A percentile compares a stretch with the other conserved stretches of the same genome.
phyloP scores from a whole-genome alignment of 1,140 invertebrate genomes.

The Oedothorax gibbosus region DNA sequence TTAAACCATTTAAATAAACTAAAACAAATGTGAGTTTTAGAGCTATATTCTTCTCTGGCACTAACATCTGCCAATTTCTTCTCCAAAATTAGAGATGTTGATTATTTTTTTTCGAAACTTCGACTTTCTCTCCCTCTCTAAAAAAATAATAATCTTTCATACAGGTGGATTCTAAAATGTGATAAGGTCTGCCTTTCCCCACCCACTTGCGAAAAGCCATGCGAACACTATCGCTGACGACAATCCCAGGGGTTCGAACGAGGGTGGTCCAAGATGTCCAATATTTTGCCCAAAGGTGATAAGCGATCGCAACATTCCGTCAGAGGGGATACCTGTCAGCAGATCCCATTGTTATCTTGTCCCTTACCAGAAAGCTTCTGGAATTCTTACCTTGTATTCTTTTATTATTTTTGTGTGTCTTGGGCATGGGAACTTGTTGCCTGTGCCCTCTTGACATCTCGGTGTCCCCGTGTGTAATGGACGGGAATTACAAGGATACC shows the following conservation, averaged over 20 bases:
- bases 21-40: too few relatives aligned
- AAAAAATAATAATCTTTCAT: too few relatives aligned
- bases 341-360: conserved; percentile 49
- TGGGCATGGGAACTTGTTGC: conserved; percentile 6
- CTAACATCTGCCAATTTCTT: too few relatives aligned
- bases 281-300: conserved; percentile 41
- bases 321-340: conserved; percentile 37
- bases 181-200: too few relatives aligned
- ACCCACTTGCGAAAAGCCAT: too few relatives aligned
- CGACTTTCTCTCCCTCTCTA: too few relatives aligned
- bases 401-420: background rate
- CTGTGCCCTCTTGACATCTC: conserved; percentile 35
- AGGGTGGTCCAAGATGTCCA: conserved; percentile 54
- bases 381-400: conserved; percentile 8
- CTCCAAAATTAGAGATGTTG: too few relatives aligned
- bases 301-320: conserved; percentile 58
- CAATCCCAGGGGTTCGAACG: conserved; percentile 11
- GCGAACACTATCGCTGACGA: conserved; percentile 43
- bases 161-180: too few relatives aligned
- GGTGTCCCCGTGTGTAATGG: conserved; percentile 39
- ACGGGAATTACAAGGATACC: conserved; percentile 43
- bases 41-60: too few relatives aligned
- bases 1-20: too few relatives aligned
- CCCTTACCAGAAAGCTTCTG: conserved; percentile 32
- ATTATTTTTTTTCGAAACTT: too few relatives aligned